A percentile compares a stretch with the other conserved stretches of the same genome.
Evolutionary conservation across 2,113 vertebrate genomes (phyloP).

Genomic region (Hydrolagus affinis): DNA sequence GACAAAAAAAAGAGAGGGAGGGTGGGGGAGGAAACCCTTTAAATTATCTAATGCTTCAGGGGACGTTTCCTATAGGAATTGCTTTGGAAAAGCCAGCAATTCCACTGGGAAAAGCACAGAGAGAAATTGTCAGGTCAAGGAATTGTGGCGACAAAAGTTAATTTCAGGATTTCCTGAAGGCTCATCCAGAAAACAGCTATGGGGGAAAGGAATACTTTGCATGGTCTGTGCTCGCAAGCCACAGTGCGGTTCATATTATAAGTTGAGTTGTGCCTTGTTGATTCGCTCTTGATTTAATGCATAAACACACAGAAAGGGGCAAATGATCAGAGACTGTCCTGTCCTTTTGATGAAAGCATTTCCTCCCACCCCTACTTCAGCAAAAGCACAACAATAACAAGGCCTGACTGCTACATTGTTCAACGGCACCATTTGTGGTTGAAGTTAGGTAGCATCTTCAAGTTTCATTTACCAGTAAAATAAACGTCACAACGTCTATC

Average conservation of each 20-base stretch:
- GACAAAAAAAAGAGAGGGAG: constrained; percentile 39
- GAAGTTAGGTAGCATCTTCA: too few relatives aligned
- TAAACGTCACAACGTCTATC: too few relatives aligned
- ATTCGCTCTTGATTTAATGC: not conserved
- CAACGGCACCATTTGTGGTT: too few relatives aligned
- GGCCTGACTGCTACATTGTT: too few relatives aligned
- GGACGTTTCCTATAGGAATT: constrained; percentile 23
- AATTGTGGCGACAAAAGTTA: not conserved
- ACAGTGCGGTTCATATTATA: not conserved
- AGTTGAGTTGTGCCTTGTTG: not conserved
- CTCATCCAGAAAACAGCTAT: not conserved
- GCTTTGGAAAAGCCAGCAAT: constrained; percentile 12
- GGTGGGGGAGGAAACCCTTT: constrained; percentile 34
- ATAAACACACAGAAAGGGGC: not conserved
- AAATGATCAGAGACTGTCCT: not conserved
- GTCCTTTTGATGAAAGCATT: not conserved
- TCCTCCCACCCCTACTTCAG: not conserved
- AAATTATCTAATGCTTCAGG: constrained; percentile 46
- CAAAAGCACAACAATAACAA: not conserved
- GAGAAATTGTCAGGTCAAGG: constrained; percentile 22
- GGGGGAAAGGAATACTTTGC: not conserved
- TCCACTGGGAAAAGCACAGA: constrained; percentile 1
- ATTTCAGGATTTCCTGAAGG: not conserved
- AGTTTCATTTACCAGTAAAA: too few relatives aligned
- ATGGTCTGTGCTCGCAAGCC: not conserved